These are phyloP conservation scores for Diacarnus erythraeanus DNA, from an alignment of 37 sponge, comb jelly and placozoan genomes.

Conservation along the genomic window DNA sequence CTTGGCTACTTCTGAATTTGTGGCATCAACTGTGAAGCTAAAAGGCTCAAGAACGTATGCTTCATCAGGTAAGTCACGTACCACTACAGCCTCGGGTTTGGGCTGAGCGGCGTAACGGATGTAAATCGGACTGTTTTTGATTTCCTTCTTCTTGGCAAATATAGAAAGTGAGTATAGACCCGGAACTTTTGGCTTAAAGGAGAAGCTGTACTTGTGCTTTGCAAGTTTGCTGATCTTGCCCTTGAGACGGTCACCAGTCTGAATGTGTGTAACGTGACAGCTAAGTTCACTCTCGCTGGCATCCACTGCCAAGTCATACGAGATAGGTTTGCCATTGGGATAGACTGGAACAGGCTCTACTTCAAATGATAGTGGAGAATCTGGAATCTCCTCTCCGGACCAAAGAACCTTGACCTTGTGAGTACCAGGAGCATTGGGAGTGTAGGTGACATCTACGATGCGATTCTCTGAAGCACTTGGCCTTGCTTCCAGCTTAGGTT, in stretches of 20 bases:
- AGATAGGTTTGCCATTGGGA: slow-evolving; percentile 33
- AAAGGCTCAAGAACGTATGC: slow-evolving; percentile 33
- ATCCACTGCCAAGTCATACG: slow-evolving; percentile 28
- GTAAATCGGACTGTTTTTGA: slow-evolving; percentile 35
- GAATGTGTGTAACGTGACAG: slow-evolving; percentile 37
- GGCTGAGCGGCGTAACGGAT: slow-evolving; percentile 26
- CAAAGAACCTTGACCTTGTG: slow-evolving; percentile 56
- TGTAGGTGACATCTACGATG: slow-evolving; percentile 51
- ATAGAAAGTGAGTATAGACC: slow-evolving; percentile 46
- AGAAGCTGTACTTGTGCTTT: slow-evolving; percentile 26
- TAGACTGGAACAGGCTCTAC: slow-evolving; percentile 21
- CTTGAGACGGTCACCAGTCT: slow-evolving; percentile 36
- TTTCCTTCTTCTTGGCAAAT: slow-evolving; percentile 12
- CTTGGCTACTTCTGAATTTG: slow-evolving; percentile 64
- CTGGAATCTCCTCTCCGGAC: slow-evolving; percentile 52
- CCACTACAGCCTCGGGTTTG: slow-evolving; percentile 19
- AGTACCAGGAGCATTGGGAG: slow-evolving; percentile 54
- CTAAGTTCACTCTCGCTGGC: slow-evolving; percentile 46
- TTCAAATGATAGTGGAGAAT: slow-evolving; percentile 55
- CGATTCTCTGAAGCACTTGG: slow-evolving; percentile 2
- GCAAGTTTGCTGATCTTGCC: slow-evolving; percentile 48
- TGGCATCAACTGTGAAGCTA: slow-evolving; percentile 45
- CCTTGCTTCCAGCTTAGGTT: slow-evolving; percentile 19
- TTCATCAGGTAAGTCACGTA: slow-evolving; percentile 14
- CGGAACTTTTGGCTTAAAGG: slow-evolving; percentile 39